Conservation (phyloP, 2,888 invertebrate genomes). For the Latrodectus elegans region DNA sequence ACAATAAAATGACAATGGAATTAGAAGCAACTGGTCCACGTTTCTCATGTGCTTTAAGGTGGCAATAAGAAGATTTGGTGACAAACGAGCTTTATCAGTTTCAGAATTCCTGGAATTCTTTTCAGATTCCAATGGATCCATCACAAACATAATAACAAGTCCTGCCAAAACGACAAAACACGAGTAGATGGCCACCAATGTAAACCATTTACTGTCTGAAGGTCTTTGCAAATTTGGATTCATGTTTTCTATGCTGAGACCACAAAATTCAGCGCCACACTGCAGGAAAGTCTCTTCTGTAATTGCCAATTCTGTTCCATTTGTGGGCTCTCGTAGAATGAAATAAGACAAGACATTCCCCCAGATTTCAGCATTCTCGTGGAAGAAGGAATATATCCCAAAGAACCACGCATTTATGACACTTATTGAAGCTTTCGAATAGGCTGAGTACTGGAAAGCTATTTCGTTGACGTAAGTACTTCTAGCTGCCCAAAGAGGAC, state of each 20-base stretch:
- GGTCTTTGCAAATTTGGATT: slow-evolving; percentile 52
- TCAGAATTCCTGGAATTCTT: slow-evolving; percentile 6
- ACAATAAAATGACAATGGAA: slow-evolving; percentile 96
- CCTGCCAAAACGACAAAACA: slow-evolving; percentile 87
- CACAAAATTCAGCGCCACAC: slow-evolving; percentile 67
- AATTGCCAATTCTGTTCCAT: not conserved
- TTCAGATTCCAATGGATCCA: slow-evolving; percentile 57
- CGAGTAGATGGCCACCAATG: slow-evolving; percentile 91
- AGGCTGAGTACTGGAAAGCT: slow-evolving; percentile 48
- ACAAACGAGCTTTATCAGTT: slow-evolving; percentile 13
- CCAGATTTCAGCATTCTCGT: slow-evolving; percentile 90
- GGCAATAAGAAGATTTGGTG: slow-evolving; percentile 81
- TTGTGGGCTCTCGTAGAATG: slow-evolving; percentile 27
- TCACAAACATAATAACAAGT: slow-evolving; percentile 52
- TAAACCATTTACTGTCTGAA: slow-evolving; percentile 83
- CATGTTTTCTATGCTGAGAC: not conserved
- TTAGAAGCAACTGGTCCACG: slow-evolving; percentile 92
- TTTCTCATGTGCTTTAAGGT: slow-evolving; percentile 91
- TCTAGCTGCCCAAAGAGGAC: slow-evolving; percentile 70
- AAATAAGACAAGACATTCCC: slow-evolving; percentile 65
- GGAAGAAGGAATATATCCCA: slow-evolving; percentile 69
- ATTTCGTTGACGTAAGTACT: slow-evolving; percentile 69
- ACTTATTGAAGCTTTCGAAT: slow-evolving; percentile 40
- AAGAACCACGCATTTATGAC: slow-evolving; percentile 68
- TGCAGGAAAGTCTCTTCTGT: slow-evolving; percentile 18